A percentile compares a stretch with the other conserved stretches of the same genome.
Conservation (phyloP, 2,797 vertebrate genomes). For the Thripadectes ignobilis region DNA sequence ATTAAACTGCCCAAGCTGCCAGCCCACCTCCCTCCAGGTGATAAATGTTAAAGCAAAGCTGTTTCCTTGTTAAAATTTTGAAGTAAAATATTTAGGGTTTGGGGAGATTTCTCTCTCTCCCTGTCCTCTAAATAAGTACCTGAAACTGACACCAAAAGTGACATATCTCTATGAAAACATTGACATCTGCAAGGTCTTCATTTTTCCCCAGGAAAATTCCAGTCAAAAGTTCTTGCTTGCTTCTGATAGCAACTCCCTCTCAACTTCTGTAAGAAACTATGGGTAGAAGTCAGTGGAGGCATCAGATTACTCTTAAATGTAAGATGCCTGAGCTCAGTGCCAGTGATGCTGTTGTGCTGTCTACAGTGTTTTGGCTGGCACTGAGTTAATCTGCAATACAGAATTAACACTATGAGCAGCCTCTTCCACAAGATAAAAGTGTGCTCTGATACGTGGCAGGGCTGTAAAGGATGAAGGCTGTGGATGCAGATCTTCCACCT, state of each 20-base stretch:
- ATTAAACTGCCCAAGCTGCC: background rate
- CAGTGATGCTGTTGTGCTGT: background rate
- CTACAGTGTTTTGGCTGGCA: background rate
- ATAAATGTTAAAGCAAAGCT: background rate
- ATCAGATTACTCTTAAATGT: background rate
- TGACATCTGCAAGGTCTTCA: background rate
- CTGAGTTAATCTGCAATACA: background rate
- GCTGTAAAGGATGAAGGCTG: background rate
- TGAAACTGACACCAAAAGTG: background rate
- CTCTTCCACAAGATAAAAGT: background rate
- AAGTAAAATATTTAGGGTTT: background rate
- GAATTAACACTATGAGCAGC: background rate
- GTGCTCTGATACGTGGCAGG: background rate
- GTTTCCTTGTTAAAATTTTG: background rate
- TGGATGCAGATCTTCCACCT: background rate
- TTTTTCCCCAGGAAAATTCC: background rate
- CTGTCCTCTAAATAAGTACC: no score
- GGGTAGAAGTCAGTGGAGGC: background rate
- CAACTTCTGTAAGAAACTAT: background rate
- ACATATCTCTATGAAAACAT: background rate
- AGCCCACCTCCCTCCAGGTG: background rate
- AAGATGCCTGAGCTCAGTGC: background rate
- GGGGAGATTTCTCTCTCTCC: background rate
- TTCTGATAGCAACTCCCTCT: background rate
- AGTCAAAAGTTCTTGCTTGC: background rate